These are phyloP conservation scores for Formica selysi DNA, from an alignment of 1,140 invertebrate species.

Conservation along the genomic window DNA sequence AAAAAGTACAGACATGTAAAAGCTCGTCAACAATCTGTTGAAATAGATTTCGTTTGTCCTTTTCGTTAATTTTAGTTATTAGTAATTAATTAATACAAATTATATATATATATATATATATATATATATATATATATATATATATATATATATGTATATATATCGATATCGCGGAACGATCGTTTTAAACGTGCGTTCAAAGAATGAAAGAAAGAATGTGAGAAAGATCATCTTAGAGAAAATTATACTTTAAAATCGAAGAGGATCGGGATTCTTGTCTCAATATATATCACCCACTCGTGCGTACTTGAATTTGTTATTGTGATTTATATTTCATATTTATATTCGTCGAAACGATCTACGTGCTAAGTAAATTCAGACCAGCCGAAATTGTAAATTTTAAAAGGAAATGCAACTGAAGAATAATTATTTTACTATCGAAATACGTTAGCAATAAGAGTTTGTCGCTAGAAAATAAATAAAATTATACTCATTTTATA, in stretches of 20 bases:
- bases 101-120: too few species aligned
- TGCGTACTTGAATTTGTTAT: conserved; percentile 71
- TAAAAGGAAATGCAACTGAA: conserved; percentile 75
- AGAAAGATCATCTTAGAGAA: conserved; percentile 21
- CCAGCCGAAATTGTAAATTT: conserved; percentile 85
- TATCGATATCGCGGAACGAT: neutral
- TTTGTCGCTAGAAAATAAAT: conserved; percentile 83
- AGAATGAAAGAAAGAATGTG: neutral
- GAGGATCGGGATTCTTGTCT: conserved; percentile 64
- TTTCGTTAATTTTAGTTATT: neutral
- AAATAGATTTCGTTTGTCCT: neutral
- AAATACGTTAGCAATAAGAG: conserved; percentile 77
- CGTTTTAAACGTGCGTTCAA: conserved; percentile 4
- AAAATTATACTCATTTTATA: conserved; percentile 77
- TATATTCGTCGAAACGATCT: conserved; percentile 79
- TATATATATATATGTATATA: too few species aligned
- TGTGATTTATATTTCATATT: conserved; percentile 78
- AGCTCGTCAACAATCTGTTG: conserved; percentile 12
- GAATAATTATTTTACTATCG: conserved; percentile 76
- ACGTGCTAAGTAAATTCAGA: conserved; percentile 85
- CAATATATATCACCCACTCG: conserved; percentile 55
- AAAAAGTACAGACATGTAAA: conserved; percentile 56
- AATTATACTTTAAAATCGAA: conserved; percentile 66
- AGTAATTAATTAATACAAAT: neutral
- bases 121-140: too few species aligned